A percentile compares a stretch with the other conserved stretches of the same genome.
phyloP scores from a whole-genome alignment of 1,140 invertebrate genomes.

The Myzus persicae region DNA sequence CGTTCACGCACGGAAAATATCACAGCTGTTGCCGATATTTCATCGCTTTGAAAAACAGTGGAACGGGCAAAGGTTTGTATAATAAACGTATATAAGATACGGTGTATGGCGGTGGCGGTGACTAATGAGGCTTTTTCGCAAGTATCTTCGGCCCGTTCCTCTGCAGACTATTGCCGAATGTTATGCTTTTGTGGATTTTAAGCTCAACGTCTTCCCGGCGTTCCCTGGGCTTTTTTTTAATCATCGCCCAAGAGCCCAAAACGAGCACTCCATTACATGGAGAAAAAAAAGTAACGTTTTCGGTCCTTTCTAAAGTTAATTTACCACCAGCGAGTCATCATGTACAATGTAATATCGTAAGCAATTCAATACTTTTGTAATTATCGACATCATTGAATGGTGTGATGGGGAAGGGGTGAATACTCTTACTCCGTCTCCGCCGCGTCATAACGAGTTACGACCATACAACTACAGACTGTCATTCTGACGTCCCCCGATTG shows the following conservation, averaged over 20 bases:
- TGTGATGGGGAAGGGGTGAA: too few species aligned
- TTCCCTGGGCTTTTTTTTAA: not conserved
- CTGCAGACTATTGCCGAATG: not conserved
- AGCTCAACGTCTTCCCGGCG: not conserved
- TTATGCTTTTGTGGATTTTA: not conserved
- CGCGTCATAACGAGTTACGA: not conserved
- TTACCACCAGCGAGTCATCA: too few species aligned
- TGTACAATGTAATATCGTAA: not conserved
- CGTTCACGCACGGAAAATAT: not conserved
- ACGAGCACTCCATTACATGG: not conserved
- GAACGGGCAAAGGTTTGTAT: not conserved
- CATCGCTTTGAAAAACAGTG: conserved; percentile 42
- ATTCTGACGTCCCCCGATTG: not conserved
- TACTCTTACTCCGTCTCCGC: not conserved
- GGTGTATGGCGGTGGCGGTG: not conserved
- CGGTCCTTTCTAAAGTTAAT: not conserved
- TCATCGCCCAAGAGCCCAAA: not conserved
- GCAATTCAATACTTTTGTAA: not conserved
- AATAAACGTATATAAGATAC: not conserved
- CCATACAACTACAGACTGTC: not conserved
- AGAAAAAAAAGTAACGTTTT: not conserved
- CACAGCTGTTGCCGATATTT: conserved; percentile 42
- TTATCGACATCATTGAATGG: not conserved
- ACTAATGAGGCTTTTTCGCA: conserved; percentile 42
- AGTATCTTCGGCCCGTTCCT: not conserved